Base-by-base conservation (phyloP, 2,113 vertebrate species). In the Nothobranchius furzeri region DNA sequence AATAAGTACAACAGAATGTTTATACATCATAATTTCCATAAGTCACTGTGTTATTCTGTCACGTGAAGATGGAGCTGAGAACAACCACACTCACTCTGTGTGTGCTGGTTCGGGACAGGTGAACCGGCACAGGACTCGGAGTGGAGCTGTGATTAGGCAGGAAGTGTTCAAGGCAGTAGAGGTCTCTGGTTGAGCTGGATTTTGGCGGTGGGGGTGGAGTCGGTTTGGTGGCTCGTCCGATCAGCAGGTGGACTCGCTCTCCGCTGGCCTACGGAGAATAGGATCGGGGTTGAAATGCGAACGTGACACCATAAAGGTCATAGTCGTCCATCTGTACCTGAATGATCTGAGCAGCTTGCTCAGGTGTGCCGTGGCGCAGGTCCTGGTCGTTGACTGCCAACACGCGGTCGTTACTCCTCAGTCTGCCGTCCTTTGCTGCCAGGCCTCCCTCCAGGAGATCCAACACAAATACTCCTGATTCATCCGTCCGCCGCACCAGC, bases 341-440 rank as follows among this genome's bases (percentile, higher is more conserved):
- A 83, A 99, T 99, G 76, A 99, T 95, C 88, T 98, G 97, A 36
- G 97, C 98, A 0, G 97, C 98, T 3, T 96, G 95, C 87, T 99
- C 98, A 0, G 98, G 97, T 0, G 97, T 99, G 59, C 97, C 97
- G 0, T 97, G 95, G 74, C 96, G 95, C 69, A 99, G 76, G 87
- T 99, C 96, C 3, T 98, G 97, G 0, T 98, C 96, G 0, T 99
- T 99, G 66, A 99, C 96, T 0, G 96, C 95, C 15, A 99, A 89
- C 4, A 99, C 95, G 0, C 96, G 92, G 90, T 99, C 98, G 0
- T 97, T 99, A 67, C 96, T 95, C 83, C 94, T 94, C 68, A 99
- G 94, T 47, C 96, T 80, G 51, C 98, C 96, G 0, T 99, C 98
- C 78, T 96, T 96, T 0, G 97, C 96, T 0, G 98, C 98, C 87